Percentiles rank a stretch among this genome's conserved stretches.
Evolutionary conservation across 2,113 vertebrate species (phyloP).

Genomic region (Danio rerio): DNA sequence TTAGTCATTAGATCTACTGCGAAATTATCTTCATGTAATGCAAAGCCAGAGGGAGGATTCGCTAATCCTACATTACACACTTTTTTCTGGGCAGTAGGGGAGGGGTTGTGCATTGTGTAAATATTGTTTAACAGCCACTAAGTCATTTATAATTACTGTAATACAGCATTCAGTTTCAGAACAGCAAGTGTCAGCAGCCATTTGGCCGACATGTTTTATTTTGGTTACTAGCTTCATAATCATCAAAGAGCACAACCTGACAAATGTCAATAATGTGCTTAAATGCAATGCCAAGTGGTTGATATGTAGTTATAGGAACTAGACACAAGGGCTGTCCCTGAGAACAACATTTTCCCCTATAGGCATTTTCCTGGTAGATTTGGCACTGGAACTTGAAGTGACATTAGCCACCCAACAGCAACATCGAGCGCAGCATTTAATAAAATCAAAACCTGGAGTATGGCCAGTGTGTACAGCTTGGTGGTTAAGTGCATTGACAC

Average conservation of each 20-base stretch:
- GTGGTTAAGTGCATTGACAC: too few relatives aligned
- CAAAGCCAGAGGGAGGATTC: background rate
- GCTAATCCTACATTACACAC: constrained; percentile 23
- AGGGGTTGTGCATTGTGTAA: constrained; percentile 22
- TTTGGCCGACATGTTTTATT: background rate
- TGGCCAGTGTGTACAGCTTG: too few relatives aligned
- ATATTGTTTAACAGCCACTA: constrained; percentile 12
- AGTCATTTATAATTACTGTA: constrained; percentile 7
- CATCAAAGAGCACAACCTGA: background rate
- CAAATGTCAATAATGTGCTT: background rate
- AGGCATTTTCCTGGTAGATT: too few relatives aligned
- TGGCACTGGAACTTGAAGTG: too few relatives aligned
- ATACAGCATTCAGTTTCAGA: constrained; percentile 15
- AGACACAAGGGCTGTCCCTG: too few relatives aligned
- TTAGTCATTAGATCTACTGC: constrained; percentile 15
- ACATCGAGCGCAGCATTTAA: too few relatives aligned
- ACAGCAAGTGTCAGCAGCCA: constrained; percentile 13
- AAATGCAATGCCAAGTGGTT: background rate
- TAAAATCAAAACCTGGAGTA: too few relatives aligned
- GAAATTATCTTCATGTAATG: constrained; percentile 30
- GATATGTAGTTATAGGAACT: too few relatives aligned
- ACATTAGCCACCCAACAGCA: too few relatives aligned
- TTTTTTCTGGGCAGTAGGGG: background rate
- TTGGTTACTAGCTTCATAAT: background rate
- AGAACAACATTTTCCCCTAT: too few relatives aligned